Evolutionary conservation across 2,797 vertebrate species (phyloP).

Genomic region (Pseudochromis fuscus): DNA sequence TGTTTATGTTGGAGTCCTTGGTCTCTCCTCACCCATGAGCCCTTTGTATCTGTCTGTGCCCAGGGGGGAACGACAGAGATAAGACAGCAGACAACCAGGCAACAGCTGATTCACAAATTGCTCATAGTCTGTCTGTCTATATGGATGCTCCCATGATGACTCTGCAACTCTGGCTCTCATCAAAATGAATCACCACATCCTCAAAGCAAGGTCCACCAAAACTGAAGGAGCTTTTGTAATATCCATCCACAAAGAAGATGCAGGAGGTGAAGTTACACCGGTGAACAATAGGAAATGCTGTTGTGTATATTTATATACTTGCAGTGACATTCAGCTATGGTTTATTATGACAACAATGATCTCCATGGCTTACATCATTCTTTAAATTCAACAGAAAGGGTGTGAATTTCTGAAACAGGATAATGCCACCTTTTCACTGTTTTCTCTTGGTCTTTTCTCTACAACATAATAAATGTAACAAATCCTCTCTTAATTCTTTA

Average conservation of each 20-base stretch:
- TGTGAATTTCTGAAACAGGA: conserved; percentile 55
- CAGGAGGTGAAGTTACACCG: conserved; percentile 15
- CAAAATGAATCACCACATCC: conserved; percentile 11
- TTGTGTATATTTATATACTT: conserved; percentile 24
- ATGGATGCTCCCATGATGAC: conserved; percentile 22
- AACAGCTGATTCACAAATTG: conserved; percentile 42
- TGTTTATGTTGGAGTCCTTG: conserved; percentile 44
- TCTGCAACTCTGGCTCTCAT: conserved; percentile 20
- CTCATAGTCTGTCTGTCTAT: conserved; percentile 5
- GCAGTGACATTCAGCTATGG: not conserved
- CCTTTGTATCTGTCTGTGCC: conserved; percentile 22
- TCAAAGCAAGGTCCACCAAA: conserved; percentile 13
- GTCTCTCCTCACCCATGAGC: conserved; percentile 11
- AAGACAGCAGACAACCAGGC: conserved; percentile 40
- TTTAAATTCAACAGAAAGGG: conserved; percentile 47
- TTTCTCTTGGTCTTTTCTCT: conserved; percentile 35
- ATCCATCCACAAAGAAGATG: not conserved
- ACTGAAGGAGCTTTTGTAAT: not conserved
- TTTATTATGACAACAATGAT: conserved; percentile 24
- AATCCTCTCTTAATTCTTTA: conserved; percentile 28
- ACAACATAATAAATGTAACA: conserved; percentile 30
- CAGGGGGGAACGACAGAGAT: conserved; percentile 19
- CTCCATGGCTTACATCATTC: conserved; percentile 18
- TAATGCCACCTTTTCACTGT: conserved; percentile 41
- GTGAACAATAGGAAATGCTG: conserved; percentile 12